Evolutionary conservation across 2,888 invertebrate species (phyloP), one percentile per base, ranked within the genome.

Genomic region (Lasioglossum malachurum): DNA sequence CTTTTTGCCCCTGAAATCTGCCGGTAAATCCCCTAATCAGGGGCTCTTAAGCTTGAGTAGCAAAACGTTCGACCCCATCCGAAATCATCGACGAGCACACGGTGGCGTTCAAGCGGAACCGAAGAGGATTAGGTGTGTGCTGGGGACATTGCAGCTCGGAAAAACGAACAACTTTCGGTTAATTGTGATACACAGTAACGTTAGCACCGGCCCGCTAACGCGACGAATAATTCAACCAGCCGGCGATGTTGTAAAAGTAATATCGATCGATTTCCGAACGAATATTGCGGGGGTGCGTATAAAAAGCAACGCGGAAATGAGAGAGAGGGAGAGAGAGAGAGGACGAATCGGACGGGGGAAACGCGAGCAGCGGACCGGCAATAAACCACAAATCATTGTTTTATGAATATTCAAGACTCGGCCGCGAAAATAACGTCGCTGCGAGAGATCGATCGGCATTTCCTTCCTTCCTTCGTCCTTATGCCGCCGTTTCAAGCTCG

Each of bases 381-480:
- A 92, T 91, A 91, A 92, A 91, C 89, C 89, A 93, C 91, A 93
- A 93, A 93, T 93, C 93, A 93, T 92, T 89, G 91, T 92, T 93
- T 93, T 93, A 93, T 93, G 93, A 93, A 93, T 93, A 93, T 93
- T 93, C 91, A 92, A 85, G 44, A 78, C 49, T 73, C 41, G 75
- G 35, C 83, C 74, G 88, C 85, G 87, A 92, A 91, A 91, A 91
- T 88, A 87, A 90, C 87, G 87, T 90, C 89, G 90, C 86, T 79
- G 84, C 67, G 83, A 82, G 64, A 90, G 89, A 93, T 93, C 93
- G 93, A 93, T 93, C 92, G 89, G 85, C 83, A 91, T 91, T 92
- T 91, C 88, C 91, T 92, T 92, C 89, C 88, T 89, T 89, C 81
- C 86, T 75, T 86, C 89, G 73, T 92, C 89, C 92, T 93, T 93